Conservation (phyloP, 1,140 invertebrate species). For the Lethrus apterus region DNA sequence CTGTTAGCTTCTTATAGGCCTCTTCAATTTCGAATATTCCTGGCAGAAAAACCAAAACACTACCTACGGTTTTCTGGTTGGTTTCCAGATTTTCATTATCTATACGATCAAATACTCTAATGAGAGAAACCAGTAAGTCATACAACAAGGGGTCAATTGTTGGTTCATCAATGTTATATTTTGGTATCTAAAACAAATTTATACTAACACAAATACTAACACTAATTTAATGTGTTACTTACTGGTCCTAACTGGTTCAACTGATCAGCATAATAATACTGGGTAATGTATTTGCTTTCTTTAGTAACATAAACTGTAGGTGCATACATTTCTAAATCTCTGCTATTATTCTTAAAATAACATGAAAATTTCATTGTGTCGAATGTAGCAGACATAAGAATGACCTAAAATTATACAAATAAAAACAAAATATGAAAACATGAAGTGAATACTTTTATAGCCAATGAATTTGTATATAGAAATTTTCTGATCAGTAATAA, state of each 20-base stretch:
- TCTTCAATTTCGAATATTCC: slow-evolving; percentile 78
- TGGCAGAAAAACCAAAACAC: slow-evolving; percentile 81
- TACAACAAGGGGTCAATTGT: slow-evolving; percentile 46
- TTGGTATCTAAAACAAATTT: slow-evolving; percentile 43
- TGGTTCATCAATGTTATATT: slow-evolving; percentile 46
- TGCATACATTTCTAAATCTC: slow-evolving; percentile 42
- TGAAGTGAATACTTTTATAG: slow-evolving; percentile 50
- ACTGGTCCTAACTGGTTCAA: slow-evolving; percentile 40
- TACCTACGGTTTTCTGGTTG: slow-evolving; percentile 41
- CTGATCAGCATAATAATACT: slow-evolving; percentile 65
- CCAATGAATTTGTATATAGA: slow-evolving; percentile 60
- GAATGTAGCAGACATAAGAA: slow-evolving; percentile 86
- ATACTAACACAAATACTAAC: neutral
- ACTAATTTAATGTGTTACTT: slow-evolving; percentile 25
- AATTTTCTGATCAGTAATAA: slow-evolving; percentile 78
- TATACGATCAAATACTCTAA: slow-evolving; percentile 63
- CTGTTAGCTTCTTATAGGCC: slow-evolving; percentile 36
- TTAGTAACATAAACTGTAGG: slow-evolving; percentile 52
- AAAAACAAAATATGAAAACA: neutral
- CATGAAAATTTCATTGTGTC: slow-evolving; percentile 62
- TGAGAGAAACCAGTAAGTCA: slow-evolving; percentile 54
- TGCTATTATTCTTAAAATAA: slow-evolving; percentile 58
- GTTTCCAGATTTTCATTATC: slow-evolving; percentile 47
- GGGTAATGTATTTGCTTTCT: slow-evolving; percentile 47
- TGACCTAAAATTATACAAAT: slow-evolving; percentile 49